Evolutionary conservation across 1,140 invertebrate genomes (phyloP).

Genomic region (Drosophila novamexicana): DNA sequence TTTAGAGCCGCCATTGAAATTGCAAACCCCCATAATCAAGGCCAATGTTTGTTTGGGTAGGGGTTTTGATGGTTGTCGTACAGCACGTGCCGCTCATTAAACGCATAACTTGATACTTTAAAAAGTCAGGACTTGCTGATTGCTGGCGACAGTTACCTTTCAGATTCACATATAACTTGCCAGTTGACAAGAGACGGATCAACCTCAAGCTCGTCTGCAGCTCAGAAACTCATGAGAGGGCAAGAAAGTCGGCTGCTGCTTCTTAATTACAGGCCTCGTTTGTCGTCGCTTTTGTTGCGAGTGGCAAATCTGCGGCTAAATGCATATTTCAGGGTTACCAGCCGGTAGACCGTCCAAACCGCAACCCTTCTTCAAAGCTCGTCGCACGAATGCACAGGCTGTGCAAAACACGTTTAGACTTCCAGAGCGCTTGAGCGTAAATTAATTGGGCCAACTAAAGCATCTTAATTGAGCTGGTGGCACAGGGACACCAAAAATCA

Average conservation of each 20-base stretch:
- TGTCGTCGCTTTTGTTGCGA: slow-evolving; percentile 34
- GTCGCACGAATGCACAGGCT: slow-evolving; percentile 38
- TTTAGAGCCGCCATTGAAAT: not conserved
- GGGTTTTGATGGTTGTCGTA: not conserved
- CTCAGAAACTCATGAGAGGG: not conserved
- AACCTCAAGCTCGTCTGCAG: not conserved
- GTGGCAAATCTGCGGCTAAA: slow-evolving; percentile 76
- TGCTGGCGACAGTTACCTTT: slow-evolving; percentile 27
- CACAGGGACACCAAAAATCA: slow-evolving; percentile 62
- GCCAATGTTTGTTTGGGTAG: not conserved
- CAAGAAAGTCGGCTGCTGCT: slow-evolving; percentile 27
- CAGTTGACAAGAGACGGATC: slow-evolving; percentile 45
- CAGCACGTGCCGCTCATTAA: slow-evolving; percentile 82
- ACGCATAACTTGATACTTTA: slow-evolving; percentile 80
- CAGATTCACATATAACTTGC: not conserved
- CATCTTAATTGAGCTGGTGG: slow-evolving; percentile 83
- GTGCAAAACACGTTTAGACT: slow-evolving; percentile 77
- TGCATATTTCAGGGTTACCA: slow-evolving; percentile 67
- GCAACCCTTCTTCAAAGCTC: slow-evolving; percentile 51
- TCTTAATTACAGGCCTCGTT: slow-evolving; percentile 62
- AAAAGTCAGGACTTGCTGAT: slow-evolving; percentile 60
- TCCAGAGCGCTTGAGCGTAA: slow-evolving; percentile 83
- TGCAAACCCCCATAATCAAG: not conserved
- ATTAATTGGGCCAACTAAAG: slow-evolving; percentile 84
- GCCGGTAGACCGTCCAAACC: slow-evolving; percentile 14